phyloP scores from a whole-genome alignment of 1,140 invertebrate species.

The Apis mellifera region DNA sequence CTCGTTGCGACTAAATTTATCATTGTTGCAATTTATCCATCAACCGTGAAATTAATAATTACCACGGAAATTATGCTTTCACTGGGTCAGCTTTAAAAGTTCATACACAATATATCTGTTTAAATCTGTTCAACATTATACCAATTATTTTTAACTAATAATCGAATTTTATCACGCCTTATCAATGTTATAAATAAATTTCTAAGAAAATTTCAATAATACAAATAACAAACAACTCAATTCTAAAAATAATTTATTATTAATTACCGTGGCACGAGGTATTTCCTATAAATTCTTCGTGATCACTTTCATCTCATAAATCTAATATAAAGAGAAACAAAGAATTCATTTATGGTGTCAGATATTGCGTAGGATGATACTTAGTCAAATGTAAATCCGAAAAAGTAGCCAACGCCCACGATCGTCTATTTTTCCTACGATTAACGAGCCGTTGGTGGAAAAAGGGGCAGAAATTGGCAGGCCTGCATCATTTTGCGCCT shows the following conservation, averaged over 20 bases:
- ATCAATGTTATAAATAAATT: too few species aligned
- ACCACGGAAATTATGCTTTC: background rate
- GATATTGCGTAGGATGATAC: background rate
- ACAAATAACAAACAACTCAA: too few species aligned
- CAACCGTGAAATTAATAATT: conserved; percentile 5
- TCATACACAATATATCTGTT: background rate
- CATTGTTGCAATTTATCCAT: conserved; percentile 8
- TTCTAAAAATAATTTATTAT: too few species aligned
- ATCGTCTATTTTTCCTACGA: conserved; percentile 46
- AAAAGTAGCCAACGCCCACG: conserved; percentile 52
- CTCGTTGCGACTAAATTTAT: conserved; percentile 4
- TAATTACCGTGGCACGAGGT: too few species aligned
- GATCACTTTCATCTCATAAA: background rate
- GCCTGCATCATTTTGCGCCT: conserved; percentile 66
- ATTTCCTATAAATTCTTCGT: too few species aligned
- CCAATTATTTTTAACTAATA: too few species aligned
- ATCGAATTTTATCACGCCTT: too few species aligned
- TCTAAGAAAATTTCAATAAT: too few species aligned
- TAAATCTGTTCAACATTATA: too few species aligned
- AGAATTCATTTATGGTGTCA: conserved; percentile 17
- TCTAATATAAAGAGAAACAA: background rate
- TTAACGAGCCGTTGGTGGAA: conserved; percentile 58
- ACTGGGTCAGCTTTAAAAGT: background rate
- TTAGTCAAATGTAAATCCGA: conserved; percentile 64
- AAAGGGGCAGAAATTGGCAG: conserved; percentile 62